Evolutionary conservation across 2,888 invertebrate genomes (phyloP).

Genomic region (Synanthedon vespiformis): DNA sequence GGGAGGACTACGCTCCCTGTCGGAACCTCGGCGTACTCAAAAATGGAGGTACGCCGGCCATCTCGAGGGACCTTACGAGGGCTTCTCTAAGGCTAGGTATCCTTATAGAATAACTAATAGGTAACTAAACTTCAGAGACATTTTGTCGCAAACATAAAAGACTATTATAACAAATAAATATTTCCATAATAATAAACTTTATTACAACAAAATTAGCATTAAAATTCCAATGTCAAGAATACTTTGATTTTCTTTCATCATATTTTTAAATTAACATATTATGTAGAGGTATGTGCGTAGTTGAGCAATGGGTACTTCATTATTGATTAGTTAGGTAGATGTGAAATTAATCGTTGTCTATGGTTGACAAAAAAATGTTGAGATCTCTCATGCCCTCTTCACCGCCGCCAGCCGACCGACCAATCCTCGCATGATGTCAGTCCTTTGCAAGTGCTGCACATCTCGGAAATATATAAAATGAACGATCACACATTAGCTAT

Average conservation of each 20-base stretch:
- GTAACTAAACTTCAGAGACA: no score
- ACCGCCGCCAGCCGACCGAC: slow-evolving; percentile 18
- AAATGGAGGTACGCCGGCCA: no score
- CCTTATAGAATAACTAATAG: no score
- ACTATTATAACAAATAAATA: no score
- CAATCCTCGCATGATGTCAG: slow-evolving; percentile 59
- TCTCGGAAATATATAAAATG: slow-evolving; percentile 59
- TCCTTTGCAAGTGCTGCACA: slow-evolving; percentile 46
- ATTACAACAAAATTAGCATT: no score
- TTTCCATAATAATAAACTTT: no score
- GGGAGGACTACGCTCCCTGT: no score
- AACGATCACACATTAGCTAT: slow-evolving; percentile 49
- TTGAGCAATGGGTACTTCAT: slow-evolving; percentile 6
- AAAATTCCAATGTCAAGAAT: no score
- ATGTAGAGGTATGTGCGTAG: not conserved
- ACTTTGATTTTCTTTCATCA: not conserved
- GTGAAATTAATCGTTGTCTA: slow-evolving; percentile 10
- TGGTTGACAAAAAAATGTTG: slow-evolving; percentile 34
- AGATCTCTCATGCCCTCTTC: slow-evolving; percentile 18
- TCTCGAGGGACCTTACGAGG: no score
- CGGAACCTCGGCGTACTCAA: no score
- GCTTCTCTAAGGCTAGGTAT: no score
- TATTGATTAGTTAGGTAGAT: slow-evolving; percentile 15
- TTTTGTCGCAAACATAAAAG: no score
- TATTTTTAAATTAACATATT: not conserved